These are phyloP conservation scores for Aporophyla lueneburgensis DNA, from an alignment of 2,888 invertebrate genomes.

Conservation along the genomic window DNA sequence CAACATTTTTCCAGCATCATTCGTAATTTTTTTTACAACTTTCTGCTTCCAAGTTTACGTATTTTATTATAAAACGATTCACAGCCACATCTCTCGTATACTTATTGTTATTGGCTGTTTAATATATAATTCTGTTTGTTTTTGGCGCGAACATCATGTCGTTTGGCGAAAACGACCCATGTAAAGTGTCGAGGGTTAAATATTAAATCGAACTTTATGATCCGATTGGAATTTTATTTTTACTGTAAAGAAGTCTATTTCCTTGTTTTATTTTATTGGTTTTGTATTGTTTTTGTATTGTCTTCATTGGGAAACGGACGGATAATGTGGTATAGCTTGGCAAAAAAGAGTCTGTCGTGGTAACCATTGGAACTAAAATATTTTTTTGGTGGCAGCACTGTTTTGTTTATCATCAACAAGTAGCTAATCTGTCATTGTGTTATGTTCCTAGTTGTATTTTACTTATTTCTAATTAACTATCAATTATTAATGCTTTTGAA, in stretches of 20 bases:
- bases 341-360: no score
- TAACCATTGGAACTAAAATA: no score
- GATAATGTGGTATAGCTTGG: constrained; percentile 25
- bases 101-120: constrained; percentile 67
- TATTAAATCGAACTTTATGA: constrained; percentile 58
- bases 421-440: no score
- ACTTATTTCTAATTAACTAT: no score
- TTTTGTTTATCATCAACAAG: no score
- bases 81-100: constrained; percentile 36
- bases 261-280: constrained; percentile 59
- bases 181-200: constrained; percentile 52
- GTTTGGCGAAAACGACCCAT: constrained; percentile 56
- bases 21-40: constrained; percentile 48
- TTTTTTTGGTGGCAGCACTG: no score
- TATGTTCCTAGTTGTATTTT: no score
- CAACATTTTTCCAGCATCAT: constrained; percentile 38
- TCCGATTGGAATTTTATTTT: constrained; percentile 49
- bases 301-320: constrained; percentile 34
- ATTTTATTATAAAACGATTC: constrained; percentile 60
- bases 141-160: constrained; percentile 61
- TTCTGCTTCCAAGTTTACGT: constrained; percentile 60
- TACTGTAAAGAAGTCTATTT: constrained; percentile 53
- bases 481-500: no score
- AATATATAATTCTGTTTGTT: constrained; percentile 67
- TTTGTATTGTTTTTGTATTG: constrained; percentile 47